Conservation (phyloP, 2,888 invertebrate genomes). For the Tenthredo amoena region DNA sequence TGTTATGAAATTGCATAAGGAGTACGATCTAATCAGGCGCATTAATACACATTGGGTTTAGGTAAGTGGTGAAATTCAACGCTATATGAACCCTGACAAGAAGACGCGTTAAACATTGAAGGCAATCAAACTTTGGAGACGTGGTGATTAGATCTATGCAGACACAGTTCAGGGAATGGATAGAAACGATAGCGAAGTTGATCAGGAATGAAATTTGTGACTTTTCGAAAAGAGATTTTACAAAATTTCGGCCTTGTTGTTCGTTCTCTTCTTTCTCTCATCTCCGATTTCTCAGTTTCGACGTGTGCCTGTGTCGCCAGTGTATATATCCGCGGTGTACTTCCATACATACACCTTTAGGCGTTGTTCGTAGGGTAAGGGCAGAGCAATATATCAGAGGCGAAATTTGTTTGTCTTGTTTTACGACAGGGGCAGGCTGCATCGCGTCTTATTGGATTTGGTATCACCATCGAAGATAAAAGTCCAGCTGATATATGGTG, state of each 20-base stretch:
- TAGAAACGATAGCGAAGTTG: too few species aligned
- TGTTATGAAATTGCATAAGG: background rate
- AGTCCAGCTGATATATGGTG: conserved; percentile 47
- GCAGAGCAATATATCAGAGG: conserved; percentile 50
- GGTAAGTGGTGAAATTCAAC: conserved; percentile 36
- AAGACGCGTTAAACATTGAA: conserved; percentile 71
- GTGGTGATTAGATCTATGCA: background rate
- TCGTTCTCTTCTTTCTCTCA: background rate
- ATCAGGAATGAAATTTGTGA: background rate
- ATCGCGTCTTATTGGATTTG: conserved; percentile 76
- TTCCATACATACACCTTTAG: background rate
- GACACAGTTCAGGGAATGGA: too few species aligned
- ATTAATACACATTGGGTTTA: conserved; percentile 68
- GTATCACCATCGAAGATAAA: conserved; percentile 61
- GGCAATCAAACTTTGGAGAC: conserved; percentile 73
- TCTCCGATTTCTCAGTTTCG: background rate
- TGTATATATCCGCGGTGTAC: background rate
- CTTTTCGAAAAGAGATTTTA: background rate
- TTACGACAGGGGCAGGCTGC: conserved; percentile 75
- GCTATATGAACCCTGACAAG: conserved; percentile 12
- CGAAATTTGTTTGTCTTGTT: conserved; percentile 77
- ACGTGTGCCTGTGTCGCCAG: background rate
- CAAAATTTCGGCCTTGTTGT: too few species aligned
- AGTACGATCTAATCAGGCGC: conserved; percentile 44
- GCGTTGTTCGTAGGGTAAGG: background rate